phyloP scores from a whole-genome alignment of 2,797 vertebrate genomes.

The Esox lucius region DNA sequence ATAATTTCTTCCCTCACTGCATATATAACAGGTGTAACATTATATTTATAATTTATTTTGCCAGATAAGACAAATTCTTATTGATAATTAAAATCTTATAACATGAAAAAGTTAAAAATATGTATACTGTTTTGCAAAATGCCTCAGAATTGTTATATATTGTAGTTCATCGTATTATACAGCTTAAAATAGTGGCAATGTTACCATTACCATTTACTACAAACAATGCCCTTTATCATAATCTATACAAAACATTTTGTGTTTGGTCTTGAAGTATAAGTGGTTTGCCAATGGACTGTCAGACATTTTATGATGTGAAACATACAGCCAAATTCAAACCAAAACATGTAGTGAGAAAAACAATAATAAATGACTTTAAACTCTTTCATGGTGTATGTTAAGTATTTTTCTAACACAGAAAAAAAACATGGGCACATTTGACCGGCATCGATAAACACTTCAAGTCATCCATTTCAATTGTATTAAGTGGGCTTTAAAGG shows the following conservation, averaged over 20 bases:
- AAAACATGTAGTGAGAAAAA: background rate
- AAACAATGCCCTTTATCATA: background rate
- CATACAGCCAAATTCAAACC: background rate
- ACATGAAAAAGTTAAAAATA: no score
- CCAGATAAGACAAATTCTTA: no score
- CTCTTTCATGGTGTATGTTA: background rate
- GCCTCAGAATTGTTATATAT: background rate
- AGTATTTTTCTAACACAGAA: background rate
- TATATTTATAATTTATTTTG: no score
- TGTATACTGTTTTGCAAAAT: no score
- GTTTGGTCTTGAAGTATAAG: background rate
- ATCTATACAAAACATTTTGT: no score
- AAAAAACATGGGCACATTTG: no score
- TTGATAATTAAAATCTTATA: no score
- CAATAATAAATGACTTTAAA: background rate
- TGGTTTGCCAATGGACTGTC: background rate
- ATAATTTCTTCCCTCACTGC: no score
- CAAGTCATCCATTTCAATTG: background rate
- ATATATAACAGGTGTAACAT: no score
- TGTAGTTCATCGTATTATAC: background rate
- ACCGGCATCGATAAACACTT: background rate
- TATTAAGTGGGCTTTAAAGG: background rate
- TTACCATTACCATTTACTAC: background rate
- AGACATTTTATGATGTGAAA: background rate
- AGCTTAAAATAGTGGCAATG: background rate